Conservation (phyloP, 2,113 vertebrate genomes). For the Pygoscelis adeliae region DNA sequence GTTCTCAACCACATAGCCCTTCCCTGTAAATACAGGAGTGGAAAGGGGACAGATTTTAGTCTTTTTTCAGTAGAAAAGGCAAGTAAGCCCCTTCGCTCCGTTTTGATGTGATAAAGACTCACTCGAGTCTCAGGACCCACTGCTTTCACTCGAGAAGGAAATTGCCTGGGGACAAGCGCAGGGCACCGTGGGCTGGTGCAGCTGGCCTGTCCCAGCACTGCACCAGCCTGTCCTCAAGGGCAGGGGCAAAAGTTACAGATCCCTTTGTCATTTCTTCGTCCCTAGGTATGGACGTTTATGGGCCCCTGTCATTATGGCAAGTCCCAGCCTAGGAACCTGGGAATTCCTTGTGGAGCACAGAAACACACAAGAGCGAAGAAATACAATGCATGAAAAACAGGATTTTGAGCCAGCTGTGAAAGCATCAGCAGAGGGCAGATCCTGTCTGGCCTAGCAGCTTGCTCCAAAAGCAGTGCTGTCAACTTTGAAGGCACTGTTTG, state of each 20-base stretch:
- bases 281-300: neutral
- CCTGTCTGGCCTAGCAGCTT: neutral
- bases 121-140: neutral
- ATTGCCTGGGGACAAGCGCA: rapidly evolving
- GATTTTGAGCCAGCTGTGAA: neutral
- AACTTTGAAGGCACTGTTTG: neutral
- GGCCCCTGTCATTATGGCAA: neutral
- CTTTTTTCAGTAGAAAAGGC: neutral
- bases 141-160: neutral
- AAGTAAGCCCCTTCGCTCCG: neutral
- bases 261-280: neutral
- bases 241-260: neutral
- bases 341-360: neutral
- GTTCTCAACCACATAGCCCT: neutral
- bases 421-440: neutral
- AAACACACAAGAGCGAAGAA: neutral
- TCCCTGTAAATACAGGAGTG: neutral
- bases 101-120: neutral
- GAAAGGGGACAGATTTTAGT: neutral
- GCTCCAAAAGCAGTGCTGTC: neutral
- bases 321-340: neutral
- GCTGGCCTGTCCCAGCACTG: neutral
- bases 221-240: neutral
- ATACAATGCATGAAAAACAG: neutral
- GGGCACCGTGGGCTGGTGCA: neutral